Base-by-base conservation (phyloP, 2,888 invertebrate species). In the Diplazon laetatorius region DNA sequence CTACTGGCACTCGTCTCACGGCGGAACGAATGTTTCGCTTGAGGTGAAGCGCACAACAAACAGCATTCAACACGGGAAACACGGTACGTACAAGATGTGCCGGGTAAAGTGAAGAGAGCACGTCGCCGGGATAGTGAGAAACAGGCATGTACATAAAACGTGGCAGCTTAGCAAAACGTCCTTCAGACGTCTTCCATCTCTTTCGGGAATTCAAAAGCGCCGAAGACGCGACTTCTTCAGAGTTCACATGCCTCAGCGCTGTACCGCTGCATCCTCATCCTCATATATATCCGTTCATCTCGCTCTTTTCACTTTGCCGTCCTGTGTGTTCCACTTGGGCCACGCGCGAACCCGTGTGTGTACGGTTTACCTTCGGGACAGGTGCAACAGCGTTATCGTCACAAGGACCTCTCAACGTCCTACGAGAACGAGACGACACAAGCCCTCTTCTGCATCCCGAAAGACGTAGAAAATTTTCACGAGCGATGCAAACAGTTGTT, bases 1-100 rank as follows among this genome's bases (percentile, higher is more conserved):
- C 48, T 8, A 48, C 48, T 18, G 20, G 48, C 25, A 50, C 65
- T 71, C 72, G 74, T 70, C 44, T 70, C 55, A 72, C 68, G 66
- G 68, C 55, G 52, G 73, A 74, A 81, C 77, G 78, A 81, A 82
- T 82, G 80, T 81, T 80, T 79, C 57, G 76, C 80, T 71, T 59
- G 75, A 72, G 77, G 70, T 80, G 80, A 82, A 85, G 84, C 80
- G 69, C 82, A 83, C 83, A 85, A 87, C 82, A 86, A 87, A 87
- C 84, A 85, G n/a, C 74, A 80, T 75, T 76, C 71, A 18, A 52
- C 42, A 25, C 20, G 76, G 62, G 68, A 55, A 65, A 59, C 22
- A 57, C 35, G 16, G 25, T 35, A 35, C 35, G 70, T 46, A 70
- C 50, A 39, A 18, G 16, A 52, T 62, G 39, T 42, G 39, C 37